Conservation (phyloP, 1,140 invertebrate genomes). For the Dufourea novaeangliae region DNA sequence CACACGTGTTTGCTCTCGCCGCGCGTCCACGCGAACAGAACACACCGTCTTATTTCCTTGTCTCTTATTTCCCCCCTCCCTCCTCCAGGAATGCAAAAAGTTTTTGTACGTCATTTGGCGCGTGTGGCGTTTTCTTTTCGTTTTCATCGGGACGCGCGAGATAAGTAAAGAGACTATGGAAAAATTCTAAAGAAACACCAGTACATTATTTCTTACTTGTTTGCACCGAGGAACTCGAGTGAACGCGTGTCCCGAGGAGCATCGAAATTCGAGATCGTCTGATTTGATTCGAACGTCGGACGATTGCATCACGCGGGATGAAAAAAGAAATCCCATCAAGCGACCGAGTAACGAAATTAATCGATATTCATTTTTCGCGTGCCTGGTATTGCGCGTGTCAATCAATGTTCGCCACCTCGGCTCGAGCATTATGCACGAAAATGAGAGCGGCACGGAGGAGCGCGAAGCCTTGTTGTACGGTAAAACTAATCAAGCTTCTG, state of each 20-base stretch:
- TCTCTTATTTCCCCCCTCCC: constrained; percentile 48
- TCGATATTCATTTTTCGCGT: constrained; percentile 28
- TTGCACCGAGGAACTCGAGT: too few species aligned
- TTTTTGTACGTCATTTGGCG: not conserved
- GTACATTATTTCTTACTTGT: too few species aligned
- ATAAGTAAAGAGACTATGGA: too few species aligned
- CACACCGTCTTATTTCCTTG: constrained; percentile 46
- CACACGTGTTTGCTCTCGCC: constrained; percentile 39
- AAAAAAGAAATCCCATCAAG: not conserved
- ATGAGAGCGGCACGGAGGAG: constrained; percentile 23
- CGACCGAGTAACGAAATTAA: constrained; percentile 1
- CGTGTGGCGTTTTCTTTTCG: too few species aligned
- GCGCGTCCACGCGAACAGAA: constrained; percentile 15
- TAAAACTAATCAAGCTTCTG: constrained; percentile 72
- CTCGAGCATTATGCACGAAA: constrained; percentile 23
- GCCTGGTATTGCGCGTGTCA: constrained; percentile 22
- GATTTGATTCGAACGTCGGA: too few species aligned
- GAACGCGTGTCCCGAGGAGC: too few species aligned
- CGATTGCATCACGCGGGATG: too few species aligned
- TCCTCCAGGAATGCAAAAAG: constrained; percentile 29
- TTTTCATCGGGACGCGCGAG: too few species aligned
- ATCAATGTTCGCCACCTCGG: not conserved
- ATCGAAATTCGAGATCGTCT: too few species aligned
- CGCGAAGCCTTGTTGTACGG: constrained; percentile 52
- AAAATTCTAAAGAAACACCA: too few species aligned